Base-by-base conservation (phyloP, 2,113 vertebrate species). In the Oplegnathus fasciatus region DNA sequence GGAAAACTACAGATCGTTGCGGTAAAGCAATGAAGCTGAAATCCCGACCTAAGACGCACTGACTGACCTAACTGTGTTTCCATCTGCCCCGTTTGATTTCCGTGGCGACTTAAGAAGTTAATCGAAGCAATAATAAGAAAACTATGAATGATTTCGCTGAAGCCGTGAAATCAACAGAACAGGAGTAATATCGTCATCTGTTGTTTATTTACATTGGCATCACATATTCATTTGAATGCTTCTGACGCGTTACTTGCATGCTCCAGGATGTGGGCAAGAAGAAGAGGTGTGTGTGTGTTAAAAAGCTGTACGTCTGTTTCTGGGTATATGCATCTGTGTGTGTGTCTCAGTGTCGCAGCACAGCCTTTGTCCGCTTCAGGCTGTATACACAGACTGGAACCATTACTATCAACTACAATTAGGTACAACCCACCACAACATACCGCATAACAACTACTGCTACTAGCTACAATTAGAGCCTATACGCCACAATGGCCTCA, bases 351-450 rank as follows among this genome's bases (percentile, higher is more conserved):
- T 80, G 87, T 90, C 22, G 72, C 76, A 87, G 85, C 34, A 34
- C 57, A 70, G 80, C 85, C 80, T 85, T 81, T 88, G 86, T 88
- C 80, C 44, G 92, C 93, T 91, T 46, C 77, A 34, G 93, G 93
- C 91, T 92, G 92, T 94, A 89, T 93, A 83, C 91, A 93, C 94
- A 94, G 91, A 86, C 92, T 92, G 94, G 90, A 95, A 91, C 91
- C 89, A 94, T 95, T 95, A 95, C 93, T 90, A 93, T 95, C 94
- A 95, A 89, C 84, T 93, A 91, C 92, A 93, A 95, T 95, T 94
- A 95, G 92, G 86, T 87, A 68, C 88, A 90, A 88, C 73, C 85
- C 86, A 90, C 92, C 89, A 92, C 92, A 91, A 93, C 87, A 91
- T 83, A 90, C 92, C 84, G 15, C 93, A 94, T 93, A 89, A 93